Evolutionary conservation across 2,113 vertebrate genomes (phyloP).

Genomic region (Probosciger aterrimus): DNA sequence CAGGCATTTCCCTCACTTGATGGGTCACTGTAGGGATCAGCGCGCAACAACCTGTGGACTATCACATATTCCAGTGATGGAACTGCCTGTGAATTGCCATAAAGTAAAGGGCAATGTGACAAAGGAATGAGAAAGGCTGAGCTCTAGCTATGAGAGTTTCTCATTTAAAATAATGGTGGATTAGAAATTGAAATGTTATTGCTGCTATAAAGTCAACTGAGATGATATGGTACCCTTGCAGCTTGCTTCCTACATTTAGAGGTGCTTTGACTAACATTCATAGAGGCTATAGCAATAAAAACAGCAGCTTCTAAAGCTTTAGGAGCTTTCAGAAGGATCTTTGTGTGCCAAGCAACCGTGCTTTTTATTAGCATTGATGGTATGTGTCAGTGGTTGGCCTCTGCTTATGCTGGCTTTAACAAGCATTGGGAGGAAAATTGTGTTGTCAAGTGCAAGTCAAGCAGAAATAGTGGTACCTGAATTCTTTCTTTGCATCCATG

Average conservation of each 20-base stretch:
- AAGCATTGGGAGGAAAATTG: not conserved
- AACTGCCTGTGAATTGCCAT: not conserved
- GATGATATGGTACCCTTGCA: not conserved
- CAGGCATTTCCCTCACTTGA: accelerated
- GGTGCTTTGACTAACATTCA: not conserved
- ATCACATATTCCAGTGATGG: not conserved
- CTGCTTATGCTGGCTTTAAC: not conserved
- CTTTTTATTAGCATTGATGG: not conserved
- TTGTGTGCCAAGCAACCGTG: not conserved
- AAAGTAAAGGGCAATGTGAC: not conserved
- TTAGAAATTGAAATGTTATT: not conserved
- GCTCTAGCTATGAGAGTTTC: not conserved
- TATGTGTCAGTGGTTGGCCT: not conserved
- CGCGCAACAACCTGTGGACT: accelerated
- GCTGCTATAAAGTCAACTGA: not conserved
- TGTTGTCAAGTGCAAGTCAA: not conserved
- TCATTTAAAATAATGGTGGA: not conserved
- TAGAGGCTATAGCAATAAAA: not conserved
- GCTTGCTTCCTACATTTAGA: not conserved
- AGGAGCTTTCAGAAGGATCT: not conserved
- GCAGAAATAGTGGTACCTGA: not conserved
- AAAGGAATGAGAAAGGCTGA: not conserved
- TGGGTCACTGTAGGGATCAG: not conserved
- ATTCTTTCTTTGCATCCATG: not conserved
- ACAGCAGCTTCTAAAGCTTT: not conserved